These are phyloP conservation scores for Bombus waltoni DNA, from an alignment of 1,140 invertebrate species.

Conservation along the genomic window DNA sequence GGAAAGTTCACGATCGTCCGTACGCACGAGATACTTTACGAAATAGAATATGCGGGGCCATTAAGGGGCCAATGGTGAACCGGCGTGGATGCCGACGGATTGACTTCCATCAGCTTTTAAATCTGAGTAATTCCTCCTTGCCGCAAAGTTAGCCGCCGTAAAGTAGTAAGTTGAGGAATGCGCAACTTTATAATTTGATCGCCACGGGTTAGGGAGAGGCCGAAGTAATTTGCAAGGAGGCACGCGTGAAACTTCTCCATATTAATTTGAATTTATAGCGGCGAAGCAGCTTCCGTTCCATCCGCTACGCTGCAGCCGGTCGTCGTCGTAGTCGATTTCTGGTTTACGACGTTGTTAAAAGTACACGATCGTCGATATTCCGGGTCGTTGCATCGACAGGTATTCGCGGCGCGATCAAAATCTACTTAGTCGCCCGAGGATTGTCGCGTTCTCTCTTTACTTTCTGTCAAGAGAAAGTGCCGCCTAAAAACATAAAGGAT, in stretches of 20 bases:
- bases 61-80: constrained; percentile 50
- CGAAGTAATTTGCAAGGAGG: constrained; percentile 73
- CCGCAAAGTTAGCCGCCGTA: constrained; percentile 69
- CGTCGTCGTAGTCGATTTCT: neutral
- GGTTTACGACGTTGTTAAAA: neutral
- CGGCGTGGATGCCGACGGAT: constrained; percentile 71
- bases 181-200: constrained; percentile 82
- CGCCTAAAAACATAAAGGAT: constrained; percentile 36
- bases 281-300: constrained; percentile 11
- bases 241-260: constrained; percentile 71
- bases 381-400: neutral
- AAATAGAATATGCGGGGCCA: constrained; percentile 41
- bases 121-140: constrained; percentile 76
- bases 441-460: neutral
- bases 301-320: neutral
- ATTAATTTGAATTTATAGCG: constrained; percentile 78
- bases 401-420: neutral
- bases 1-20: neutral
- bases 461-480: neutral
- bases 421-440: neutral
- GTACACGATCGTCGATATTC: constrained; percentile 16
- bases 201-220: constrained; percentile 58
- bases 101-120: constrained; percentile 77
- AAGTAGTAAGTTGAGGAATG: constrained; percentile 78
- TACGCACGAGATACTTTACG: neutral